Base-by-base conservation (phyloP, 2,888 invertebrate species). In the Drosophila koepferae region DNA sequence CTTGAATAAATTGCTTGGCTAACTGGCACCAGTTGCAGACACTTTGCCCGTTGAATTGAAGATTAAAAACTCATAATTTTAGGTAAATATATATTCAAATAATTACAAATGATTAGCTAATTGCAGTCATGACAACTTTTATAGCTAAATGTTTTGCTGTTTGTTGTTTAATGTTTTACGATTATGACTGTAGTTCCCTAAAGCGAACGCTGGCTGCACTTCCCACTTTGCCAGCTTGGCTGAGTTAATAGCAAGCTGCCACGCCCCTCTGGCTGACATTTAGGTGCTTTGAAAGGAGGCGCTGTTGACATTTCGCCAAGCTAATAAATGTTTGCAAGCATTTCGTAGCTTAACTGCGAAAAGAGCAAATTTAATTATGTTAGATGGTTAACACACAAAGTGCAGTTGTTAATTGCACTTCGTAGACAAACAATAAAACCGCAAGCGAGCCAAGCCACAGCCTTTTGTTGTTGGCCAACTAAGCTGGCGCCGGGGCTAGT, bases 281-380 rank as follows among this genome's bases (percentile, higher is more conserved):
- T 86, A 43, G 28, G 28, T 40, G 53, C 53, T 23, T 51, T 49
- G 34, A 54, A 36, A 20, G 14, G 48, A 64, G 69, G 53, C 62
- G 65, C 38, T 46, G 69, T 73, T 83, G 82, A 64, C 81, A 86
- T 83, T 83, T 82, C 28, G 61, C 56, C 38, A 40, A 54, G 67
- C 49, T 70, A 63, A 69, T 77, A 77, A 74, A 77, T 68, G 63
- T 56, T 77, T 14, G n/a, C 46, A 8, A 59, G 18, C 63, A 63
- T 49, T 69, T 79, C 64, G 46, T 70, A 60, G 82, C 69, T 74
- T 76, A 64, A 53, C 76, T 69, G 83, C 74, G 58, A 68, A 82
- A 68, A 72, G 82, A 76, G 78, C 86, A 81, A 78, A 82, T 72
- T 86, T 86, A 83, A 83, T 86, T 81, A 85, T 78, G 72, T 48